Evolutionary conservation across 2,888 invertebrate species (phyloP), one percentile per base, ranked within the genome.

Genomic region (Agapostemon virescens): DNA sequence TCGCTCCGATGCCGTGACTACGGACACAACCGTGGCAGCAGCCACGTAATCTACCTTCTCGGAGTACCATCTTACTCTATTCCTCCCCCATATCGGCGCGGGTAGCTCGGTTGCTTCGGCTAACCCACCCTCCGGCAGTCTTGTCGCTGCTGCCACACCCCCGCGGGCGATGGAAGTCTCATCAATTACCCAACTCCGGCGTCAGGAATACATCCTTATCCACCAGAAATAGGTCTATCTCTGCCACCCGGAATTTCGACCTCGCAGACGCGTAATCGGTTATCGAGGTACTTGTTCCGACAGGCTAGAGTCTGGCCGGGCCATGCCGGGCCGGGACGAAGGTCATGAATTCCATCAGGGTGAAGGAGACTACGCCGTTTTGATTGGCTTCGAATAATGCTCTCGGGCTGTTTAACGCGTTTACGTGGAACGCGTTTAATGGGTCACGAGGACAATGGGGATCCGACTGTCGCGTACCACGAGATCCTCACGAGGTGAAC

Each of bases 151-250:
- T 23, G 55, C 58, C 58, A 61, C 66, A 33, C 40, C 58, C 64
- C 77, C 42, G 40, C 63, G 20, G 66, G 66, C 82, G 58, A 73
- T 73, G 73, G 73, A 75, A 78, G 58, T 79, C 83, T 87, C 84
- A 84, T 88, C 88, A 86, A 89, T 89, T 86, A 89, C 87, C 82
- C 79, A 84, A 84, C 86, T 74, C 67, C 58, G 30, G 40, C 63
- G 66, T 69, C 82, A 23, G 78, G 73, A 72, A 66, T 72, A 71
- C 36, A 63, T 74, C 79, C 58, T 67, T 76, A 45, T 20, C 11
- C 4, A 11, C n/a, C 38, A 45, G 67, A 77, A 81, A 73, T 78
- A 69, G 78, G 64, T 83, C 72, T 84, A 79, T 82, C 81, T 77
- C 69, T 58, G 73, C 15, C 58, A 64, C 58, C 30, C 42, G 69